These are phyloP conservation scores for Cremastobaeus sp. DNA, from an alignment of 2,888 invertebrate species.

Conservation along the genomic window DNA sequence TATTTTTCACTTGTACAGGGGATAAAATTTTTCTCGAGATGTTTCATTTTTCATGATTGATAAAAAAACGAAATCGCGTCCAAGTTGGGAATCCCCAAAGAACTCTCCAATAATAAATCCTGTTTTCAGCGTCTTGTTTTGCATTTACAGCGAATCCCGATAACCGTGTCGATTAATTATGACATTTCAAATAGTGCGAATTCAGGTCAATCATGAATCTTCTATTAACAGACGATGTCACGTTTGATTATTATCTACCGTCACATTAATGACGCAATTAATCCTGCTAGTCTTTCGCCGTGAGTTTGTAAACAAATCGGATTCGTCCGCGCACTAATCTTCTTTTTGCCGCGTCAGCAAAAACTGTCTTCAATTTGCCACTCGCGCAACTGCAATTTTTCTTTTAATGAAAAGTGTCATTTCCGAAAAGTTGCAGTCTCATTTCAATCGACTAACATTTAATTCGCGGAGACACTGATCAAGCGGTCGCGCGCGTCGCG, in stretches of 20 bases:
- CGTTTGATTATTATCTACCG: neutral
- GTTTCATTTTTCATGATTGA: too few relatives aligned
- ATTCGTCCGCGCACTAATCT: neutral
- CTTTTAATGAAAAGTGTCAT: neutral
- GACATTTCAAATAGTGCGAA: too few relatives aligned
- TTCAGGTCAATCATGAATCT: too few relatives aligned
- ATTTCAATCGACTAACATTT: conserved; percentile 15
- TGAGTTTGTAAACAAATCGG: conserved; percentile 28
- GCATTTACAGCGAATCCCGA: too few relatives aligned
- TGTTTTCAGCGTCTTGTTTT: too few relatives aligned
- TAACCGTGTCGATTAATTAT: too few relatives aligned
- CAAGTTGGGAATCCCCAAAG: too few relatives aligned
- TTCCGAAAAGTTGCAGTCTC: neutral
- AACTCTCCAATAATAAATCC: too few relatives aligned
- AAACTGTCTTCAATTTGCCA: conserved; percentile 18
- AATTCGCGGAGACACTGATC: conserved; percentile 35
- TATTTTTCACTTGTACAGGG: too few relatives aligned
- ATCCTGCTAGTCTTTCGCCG: conserved; percentile 1
- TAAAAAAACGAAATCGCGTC: too few relatives aligned
- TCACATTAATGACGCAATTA: conserved; percentile 23
- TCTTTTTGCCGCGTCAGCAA: conserved; percentile 12
- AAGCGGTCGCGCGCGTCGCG: neutral
- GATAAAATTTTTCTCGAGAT: too few relatives aligned
- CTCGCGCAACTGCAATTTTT: conserved; percentile 12
- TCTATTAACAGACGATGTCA: neutral